These are phyloP conservation scores for Myotis pilosus DNA, from an alignment of 2,797 vertebrate species.

Conservation along the genomic window DNA sequence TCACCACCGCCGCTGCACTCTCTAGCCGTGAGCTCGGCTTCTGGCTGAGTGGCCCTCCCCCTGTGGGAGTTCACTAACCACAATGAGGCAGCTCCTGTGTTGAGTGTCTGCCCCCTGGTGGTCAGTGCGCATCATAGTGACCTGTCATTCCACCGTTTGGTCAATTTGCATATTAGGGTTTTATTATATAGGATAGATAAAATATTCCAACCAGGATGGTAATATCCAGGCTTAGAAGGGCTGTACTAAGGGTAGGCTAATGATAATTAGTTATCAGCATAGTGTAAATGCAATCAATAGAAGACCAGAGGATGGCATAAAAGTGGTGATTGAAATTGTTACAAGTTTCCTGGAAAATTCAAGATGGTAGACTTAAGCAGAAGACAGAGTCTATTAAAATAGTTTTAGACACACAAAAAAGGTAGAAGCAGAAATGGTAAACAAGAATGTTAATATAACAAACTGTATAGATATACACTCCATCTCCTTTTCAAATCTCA, in stretches of 20 bases:
- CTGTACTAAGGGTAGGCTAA: neutral
- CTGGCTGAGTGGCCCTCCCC: too few species aligned
- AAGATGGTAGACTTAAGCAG: neutral
- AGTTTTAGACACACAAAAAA: neutral
- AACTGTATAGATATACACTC: neutral
- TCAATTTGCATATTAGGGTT: too few species aligned
- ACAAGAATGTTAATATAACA: neutral
- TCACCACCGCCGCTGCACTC: too few species aligned
- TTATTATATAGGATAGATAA: neutral
- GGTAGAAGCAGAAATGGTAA: neutral
- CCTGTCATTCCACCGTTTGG: too few species aligned
- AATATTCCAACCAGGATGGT: neutral
- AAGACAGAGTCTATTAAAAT: neutral
- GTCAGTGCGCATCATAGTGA: too few species aligned
- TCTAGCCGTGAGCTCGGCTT: too few species aligned
- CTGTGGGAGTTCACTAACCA: too few species aligned
- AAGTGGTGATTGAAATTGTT: neutral
- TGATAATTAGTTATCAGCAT: neutral
- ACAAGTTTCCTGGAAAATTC: neutral
- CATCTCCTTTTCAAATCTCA: neutral
- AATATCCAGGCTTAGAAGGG: neutral
- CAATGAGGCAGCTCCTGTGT: too few species aligned
- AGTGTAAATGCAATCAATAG: neutral
- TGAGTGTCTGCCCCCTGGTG: too few species aligned
- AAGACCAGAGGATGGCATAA: neutral